These are phyloP conservation scores for Gymnocephalus cernua DNA, from an alignment of 2,113 vertebrate species.

Conservation along the genomic window DNA sequence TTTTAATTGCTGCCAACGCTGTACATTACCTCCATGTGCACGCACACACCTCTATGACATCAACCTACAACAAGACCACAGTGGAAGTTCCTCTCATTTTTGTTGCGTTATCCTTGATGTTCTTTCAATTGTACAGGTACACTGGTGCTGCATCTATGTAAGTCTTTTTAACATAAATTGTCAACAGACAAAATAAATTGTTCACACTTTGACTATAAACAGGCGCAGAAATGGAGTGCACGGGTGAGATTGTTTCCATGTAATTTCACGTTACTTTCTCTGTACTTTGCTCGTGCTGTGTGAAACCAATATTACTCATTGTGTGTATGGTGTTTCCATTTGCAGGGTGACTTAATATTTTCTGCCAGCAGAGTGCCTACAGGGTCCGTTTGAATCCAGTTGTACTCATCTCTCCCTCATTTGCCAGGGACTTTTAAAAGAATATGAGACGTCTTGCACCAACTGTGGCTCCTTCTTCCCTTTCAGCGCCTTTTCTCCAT, in stretches of 20 bases:
- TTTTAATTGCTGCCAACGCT: no score
- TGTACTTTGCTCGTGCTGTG: background rate
- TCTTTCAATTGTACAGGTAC: no score
- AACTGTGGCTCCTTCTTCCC: conserved; percentile 51
- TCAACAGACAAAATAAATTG: no score
- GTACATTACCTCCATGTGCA: no score
- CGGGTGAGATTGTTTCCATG: background rate
- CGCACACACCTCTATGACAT: no score
- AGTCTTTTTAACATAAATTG: no score
- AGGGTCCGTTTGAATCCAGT: conserved; percentile 34
- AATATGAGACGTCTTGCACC: conserved; percentile 39
- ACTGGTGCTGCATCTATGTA: no score
- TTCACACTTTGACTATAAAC: conserved; percentile 17
- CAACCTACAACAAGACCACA: no score
- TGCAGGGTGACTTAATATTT: conserved; percentile 40
- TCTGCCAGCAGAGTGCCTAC: conserved; percentile 43
- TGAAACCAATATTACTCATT: conserved; percentile 21
- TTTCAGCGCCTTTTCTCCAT: conserved; percentile 49
- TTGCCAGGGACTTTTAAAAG: conserved; percentile 57
- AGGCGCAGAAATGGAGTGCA: background rate
- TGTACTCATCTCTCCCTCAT: conserved; percentile 41
- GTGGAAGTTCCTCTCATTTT: no score
- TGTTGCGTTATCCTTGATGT: no score
- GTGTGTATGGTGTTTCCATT: conserved; percentile 48
- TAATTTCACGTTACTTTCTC: background rate